A percentile compares a stretch with the other conserved stretches of the same genome.
Evolutionary conservation across 1,140 invertebrate species (phyloP).

Genomic region (Linepithema humile): DNA sequence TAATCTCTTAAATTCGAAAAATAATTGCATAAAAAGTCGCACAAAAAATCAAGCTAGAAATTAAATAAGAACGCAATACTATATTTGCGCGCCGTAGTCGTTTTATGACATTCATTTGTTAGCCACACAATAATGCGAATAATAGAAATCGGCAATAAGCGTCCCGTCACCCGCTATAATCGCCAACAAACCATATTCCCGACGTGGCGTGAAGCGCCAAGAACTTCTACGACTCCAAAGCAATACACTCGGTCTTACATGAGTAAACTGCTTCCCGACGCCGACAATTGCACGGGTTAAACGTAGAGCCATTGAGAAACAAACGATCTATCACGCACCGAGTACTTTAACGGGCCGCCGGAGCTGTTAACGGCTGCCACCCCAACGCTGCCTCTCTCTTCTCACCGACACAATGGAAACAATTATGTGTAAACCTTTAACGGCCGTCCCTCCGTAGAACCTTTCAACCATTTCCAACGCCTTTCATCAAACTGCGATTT

Average conservation of each 20-base stretch:
- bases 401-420: conserved; percentile 73
- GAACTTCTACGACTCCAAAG: conserved; percentile 22
- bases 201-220: conserved; percentile 22
- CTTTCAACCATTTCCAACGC: conserved; percentile 61
- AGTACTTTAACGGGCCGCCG: conserved; percentile 36
- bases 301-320: conserved; percentile 58
- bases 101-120: background rate
- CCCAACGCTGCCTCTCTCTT: background rate
- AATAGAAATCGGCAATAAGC: conserved; percentile 14
- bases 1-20: background rate
- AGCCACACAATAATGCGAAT: background rate
- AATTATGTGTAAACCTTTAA: conserved; percentile 69
- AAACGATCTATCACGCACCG: conserved; percentile 54
- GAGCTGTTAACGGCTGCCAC: conserved; percentile 30
- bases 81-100: background rate
- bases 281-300: conserved; percentile 52
- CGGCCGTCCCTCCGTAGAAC: conserved; percentile 13
- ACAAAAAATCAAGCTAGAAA: background rate
- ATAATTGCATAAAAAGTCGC: background rate
- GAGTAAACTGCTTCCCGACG: conserved; percentile 45
- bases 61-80: background rate
- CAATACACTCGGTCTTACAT: conserved; percentile 15
- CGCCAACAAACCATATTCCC: conserved; percentile 19
- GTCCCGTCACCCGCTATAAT: conserved; percentile 6
- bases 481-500: conserved; percentile 69